These are phyloP conservation scores for Pandemis cinnamomeana DNA, from an alignment of 2,888 invertebrate genomes.

Conservation along the genomic window DNA sequence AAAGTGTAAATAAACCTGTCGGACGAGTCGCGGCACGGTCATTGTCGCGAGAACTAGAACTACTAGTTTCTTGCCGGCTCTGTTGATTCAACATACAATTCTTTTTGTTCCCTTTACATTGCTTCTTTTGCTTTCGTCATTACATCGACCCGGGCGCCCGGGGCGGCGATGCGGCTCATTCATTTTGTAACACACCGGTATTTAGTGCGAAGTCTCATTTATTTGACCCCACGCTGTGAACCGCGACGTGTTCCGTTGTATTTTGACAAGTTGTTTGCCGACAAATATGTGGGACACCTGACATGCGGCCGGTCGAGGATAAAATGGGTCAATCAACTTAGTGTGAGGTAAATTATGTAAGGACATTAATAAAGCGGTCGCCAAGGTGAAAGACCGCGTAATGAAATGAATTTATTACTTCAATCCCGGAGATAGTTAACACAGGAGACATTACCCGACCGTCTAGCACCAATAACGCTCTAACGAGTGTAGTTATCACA, in stretches of 20 bases:
- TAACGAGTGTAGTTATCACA: neutral
- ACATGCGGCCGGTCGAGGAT: constrained; percentile 43
- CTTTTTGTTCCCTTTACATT: constrained; percentile 47
- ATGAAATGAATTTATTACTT: constrained; percentile 36
- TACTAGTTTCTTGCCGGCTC: constrained; percentile 50
- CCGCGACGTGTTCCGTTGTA: constrained; percentile 63
- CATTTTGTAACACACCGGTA: constrained; percentile 42
- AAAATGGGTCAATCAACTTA: constrained; percentile 46
- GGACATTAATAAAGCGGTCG: constrained; percentile 30
- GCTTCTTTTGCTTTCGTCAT: constrained; percentile 45
- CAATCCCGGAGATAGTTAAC: constrained; percentile 32
- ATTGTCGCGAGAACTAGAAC: constrained; percentile 68
- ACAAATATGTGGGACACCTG: constrained; percentile 68
- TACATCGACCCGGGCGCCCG: constrained; percentile 11
- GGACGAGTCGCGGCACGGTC: constrained; percentile 68
- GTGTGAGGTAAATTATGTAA: constrained; percentile 44
- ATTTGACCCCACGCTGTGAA: constrained; percentile 52
- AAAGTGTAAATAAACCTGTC: constrained; percentile 65
- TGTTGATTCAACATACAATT: constrained; percentile 43
- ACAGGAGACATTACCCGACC: constrained; percentile 5
- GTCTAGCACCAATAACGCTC: constrained; percentile 9
- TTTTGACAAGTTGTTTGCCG: constrained; percentile 73
- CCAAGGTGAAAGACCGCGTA: constrained; percentile 30
- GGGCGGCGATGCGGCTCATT: constrained; percentile 30
- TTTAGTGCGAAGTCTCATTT: constrained; percentile 50